These are phyloP conservation scores for Xiphorhynchus elegans DNA, from an alignment of 2,113 vertebrate species.

Conservation along the genomic window DNA sequence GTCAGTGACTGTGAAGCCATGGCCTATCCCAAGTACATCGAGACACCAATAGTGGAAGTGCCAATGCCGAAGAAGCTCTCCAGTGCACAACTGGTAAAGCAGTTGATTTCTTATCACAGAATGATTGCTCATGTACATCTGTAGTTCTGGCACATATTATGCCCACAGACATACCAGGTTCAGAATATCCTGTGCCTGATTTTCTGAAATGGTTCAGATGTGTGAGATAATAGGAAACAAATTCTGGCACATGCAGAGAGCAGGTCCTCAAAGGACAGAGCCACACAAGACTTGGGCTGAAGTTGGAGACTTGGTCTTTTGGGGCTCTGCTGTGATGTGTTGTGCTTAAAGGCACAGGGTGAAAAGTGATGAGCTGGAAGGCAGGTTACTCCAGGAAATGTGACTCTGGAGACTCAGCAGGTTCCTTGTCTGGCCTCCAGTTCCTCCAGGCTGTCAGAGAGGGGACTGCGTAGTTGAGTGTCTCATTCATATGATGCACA, in stretches of 20 bases:
- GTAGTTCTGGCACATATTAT: neutral
- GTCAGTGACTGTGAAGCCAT: conserved; percentile 85
- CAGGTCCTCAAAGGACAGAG: neutral
- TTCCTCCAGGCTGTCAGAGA: neutral
- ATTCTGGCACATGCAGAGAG: neutral
- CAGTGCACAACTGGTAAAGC: conserved; percentile 78
- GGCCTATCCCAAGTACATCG: conserved; percentile 86
- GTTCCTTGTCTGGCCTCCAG: neutral
- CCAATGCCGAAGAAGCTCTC: conserved; percentile 90
- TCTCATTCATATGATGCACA: neutral
- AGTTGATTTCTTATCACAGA: neutral
- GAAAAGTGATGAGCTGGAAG: neutral
- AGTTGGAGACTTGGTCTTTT: neutral
- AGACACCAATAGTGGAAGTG: conserved; percentile 86
- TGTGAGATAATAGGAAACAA: neutral
- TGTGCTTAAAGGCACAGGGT: neutral
- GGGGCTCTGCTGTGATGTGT: neutral
- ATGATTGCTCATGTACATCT: neutral
- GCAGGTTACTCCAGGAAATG: neutral
- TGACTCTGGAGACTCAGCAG: neutral
- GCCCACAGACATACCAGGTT: neutral
- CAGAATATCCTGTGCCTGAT: neutral
- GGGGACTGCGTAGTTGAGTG: neutral
- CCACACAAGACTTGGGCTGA: neutral
- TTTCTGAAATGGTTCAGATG: neutral